Evolutionary conservation across 2,113 vertebrate genomes (phyloP).

Genomic region (Artemisiospiza belli): DNA sequence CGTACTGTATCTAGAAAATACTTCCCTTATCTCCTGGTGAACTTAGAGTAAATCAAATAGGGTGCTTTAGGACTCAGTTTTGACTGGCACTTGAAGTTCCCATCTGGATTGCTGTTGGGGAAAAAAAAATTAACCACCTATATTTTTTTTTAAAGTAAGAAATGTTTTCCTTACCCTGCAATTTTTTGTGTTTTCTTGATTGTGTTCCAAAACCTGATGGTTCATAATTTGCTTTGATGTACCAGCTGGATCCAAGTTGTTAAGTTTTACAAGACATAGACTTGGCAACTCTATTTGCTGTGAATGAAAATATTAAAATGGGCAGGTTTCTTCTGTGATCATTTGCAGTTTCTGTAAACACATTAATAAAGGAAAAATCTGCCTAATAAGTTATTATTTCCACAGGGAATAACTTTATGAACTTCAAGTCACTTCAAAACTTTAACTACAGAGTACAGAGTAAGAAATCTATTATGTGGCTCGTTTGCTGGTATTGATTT

Average conservation of each 20-base stretch:
- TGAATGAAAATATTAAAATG: not conserved
- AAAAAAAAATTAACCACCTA: not conserved
- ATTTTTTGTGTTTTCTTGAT: conserved; percentile 1
- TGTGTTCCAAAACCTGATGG: not conserved
- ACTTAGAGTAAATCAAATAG: not conserved
- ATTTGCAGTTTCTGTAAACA: not conserved
- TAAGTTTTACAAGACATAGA: not conserved
- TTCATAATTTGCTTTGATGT: not conserved
- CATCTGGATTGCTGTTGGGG: not conserved
- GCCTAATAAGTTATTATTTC: not conserved
- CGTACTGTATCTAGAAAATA: not conserved
- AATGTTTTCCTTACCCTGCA: not conserved
- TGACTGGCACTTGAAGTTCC: not conserved
- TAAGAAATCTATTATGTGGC: not conserved
- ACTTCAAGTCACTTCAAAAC: not conserved
- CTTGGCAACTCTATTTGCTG: not conserved
- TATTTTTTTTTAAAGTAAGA: not conserved
- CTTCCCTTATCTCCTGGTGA: not conserved
- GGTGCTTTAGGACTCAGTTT: not conserved
- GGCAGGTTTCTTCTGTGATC: not conserved
- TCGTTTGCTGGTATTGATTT: not conserved
- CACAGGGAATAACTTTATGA: not conserved
- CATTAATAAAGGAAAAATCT: not conserved
- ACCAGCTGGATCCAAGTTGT: not conserved
- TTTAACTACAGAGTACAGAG: not conserved